These are phyloP conservation scores for Ormyrus labotus DNA, from an alignment of 2,888 invertebrate genomes.

Conservation along the genomic window DNA sequence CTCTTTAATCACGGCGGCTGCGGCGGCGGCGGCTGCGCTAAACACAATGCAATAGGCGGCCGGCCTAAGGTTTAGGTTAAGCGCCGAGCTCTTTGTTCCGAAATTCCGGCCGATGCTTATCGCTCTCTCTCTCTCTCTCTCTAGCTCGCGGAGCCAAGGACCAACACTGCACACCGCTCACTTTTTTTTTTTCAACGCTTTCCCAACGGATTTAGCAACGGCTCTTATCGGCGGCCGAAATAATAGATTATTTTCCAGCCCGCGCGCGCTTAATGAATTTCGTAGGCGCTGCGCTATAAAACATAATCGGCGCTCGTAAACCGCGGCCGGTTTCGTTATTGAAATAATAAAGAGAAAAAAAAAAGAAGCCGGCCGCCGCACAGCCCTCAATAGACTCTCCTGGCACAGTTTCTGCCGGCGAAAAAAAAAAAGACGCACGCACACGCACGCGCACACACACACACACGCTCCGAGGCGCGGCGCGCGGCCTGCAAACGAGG, in stretches of 20 bases:
- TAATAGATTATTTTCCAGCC: neutral
- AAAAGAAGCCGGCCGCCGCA: neutral
- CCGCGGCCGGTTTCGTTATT: slow-evolving; percentile 18
- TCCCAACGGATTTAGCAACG: neutral
- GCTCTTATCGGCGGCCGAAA: too few species aligned
- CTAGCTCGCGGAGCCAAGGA: neutral
- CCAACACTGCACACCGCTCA: neutral
- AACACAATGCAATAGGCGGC: slow-evolving; percentile 54
- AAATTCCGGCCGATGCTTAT: slow-evolving; percentile 8
- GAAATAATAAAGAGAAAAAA: neutral
- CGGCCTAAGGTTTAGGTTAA: slow-evolving; percentile 54
- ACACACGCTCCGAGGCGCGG: neutral
- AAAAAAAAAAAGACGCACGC: neutral
- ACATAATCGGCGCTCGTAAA: slow-evolving; percentile 18
- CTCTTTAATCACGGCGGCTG: slow-evolving; percentile 59
- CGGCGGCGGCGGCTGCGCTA: neutral
- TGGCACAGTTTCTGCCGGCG: slow-evolving; percentile 26
- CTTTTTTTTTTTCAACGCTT: neutral
- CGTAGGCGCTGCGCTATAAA: neutral
- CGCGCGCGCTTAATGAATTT: neutral
- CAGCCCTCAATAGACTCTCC: slow-evolving; percentile 9
- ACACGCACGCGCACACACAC: neutral
- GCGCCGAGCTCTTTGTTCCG: slow-evolving; percentile 5
- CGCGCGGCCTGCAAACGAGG: slow-evolving; percentile 28
- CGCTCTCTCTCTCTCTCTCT: neutral